These are phyloP conservation scores for Hermatobates lingyangjiaoensis DNA, from an alignment of 1,140 invertebrate genomes.

Conservation along the genomic window DNA sequence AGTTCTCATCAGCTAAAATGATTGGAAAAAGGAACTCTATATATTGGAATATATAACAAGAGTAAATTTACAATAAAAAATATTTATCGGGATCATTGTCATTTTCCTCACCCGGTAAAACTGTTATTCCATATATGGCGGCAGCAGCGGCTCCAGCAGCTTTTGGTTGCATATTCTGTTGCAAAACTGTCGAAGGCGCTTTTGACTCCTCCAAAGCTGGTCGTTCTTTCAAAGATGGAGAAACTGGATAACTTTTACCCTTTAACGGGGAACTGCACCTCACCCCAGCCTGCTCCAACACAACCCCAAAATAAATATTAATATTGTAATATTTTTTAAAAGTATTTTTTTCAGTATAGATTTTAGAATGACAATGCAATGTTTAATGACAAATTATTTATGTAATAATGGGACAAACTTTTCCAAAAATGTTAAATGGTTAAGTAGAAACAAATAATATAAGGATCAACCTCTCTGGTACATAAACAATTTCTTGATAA, in stretches of 20 bases:
- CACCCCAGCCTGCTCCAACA: constrained; percentile 18
- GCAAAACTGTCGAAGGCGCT: neutral
- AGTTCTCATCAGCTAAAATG: no score
- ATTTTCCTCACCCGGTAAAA: constrained; percentile 13
- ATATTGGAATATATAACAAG: no score
- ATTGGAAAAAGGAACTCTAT: no score
- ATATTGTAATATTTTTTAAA: neutral
- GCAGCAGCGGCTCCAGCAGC: no score
- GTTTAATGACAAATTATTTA: neutral
- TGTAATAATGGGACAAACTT: neutral
- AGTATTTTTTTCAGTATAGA: neutral
- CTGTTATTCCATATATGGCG: constrained; percentile 10
- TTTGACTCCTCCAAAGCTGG: constrained; percentile 2
- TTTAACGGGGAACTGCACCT: constrained; percentile 4
- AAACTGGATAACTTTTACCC: constrained; percentile 5
- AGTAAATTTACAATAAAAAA: no score
- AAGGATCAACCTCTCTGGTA: neutral
- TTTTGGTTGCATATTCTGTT: neutral
- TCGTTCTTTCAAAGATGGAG: constrained; percentile 12
- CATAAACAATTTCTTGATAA: neutral
- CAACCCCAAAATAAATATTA: constrained; percentile 1
- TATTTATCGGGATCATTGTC: no score
- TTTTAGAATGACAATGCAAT: neutral
- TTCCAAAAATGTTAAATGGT: neutral
- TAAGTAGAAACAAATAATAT: neutral